These are phyloP conservation scores for Phortica variegata DNA, from an alignment of 1,140 invertebrate genomes.

Conservation along the genomic window DNA sequence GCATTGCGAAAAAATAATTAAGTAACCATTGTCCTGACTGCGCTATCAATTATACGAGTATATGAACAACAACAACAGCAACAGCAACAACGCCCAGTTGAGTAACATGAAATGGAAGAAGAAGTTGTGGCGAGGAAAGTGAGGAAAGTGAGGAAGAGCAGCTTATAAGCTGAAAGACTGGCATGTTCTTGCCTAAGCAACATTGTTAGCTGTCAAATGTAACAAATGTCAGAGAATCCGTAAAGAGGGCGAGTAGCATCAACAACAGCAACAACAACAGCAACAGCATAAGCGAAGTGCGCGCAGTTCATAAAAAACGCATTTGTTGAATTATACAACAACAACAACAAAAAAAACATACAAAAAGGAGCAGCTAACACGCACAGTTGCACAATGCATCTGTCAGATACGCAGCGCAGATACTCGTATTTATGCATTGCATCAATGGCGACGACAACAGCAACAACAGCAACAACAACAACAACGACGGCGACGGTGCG, in stretches of 20 bases:
- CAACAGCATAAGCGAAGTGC: background rate
- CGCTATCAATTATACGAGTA: slow-evolving; percentile 38
- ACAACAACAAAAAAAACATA: slow-evolving; percentile 23
- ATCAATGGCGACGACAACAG: background rate
- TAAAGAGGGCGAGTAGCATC: slow-evolving; percentile 7
- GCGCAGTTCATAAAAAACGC: slow-evolving; percentile 26
- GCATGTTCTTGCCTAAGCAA: slow-evolving; percentile 15
- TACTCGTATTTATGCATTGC: slow-evolving; percentile 1
- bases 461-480: too few relatives aligned
- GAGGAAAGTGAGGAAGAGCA: too few relatives aligned
- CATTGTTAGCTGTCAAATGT: slow-evolving; percentile 54
- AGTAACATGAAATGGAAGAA: slow-evolving; percentile 45
- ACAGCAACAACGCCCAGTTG: slow-evolving; percentile 13
- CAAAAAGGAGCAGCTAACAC: slow-evolving; percentile 11
- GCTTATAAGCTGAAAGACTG: too few relatives aligned
- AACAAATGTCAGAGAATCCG: slow-evolving; percentile 47
- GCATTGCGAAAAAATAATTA: slow-evolving; percentile 53
- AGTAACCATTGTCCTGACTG: slow-evolving; percentile 38
- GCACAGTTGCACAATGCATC: slow-evolving; percentile 31
- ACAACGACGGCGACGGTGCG: too few relatives aligned
- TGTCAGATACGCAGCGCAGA: slow-evolving; percentile 35
- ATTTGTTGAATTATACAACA: slow-evolving; percentile 48
- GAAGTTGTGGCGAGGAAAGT: too few relatives aligned
- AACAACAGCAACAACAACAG: background rate
- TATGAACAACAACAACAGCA: slow-evolving; percentile 2